A percentile compares a stretch with the other conserved stretches of the same genome.
These are phyloP conservation scores for Toxonevra muliebris DNA, from an alignment of 2,888 invertebrate species.

Conservation along the genomic window DNA sequence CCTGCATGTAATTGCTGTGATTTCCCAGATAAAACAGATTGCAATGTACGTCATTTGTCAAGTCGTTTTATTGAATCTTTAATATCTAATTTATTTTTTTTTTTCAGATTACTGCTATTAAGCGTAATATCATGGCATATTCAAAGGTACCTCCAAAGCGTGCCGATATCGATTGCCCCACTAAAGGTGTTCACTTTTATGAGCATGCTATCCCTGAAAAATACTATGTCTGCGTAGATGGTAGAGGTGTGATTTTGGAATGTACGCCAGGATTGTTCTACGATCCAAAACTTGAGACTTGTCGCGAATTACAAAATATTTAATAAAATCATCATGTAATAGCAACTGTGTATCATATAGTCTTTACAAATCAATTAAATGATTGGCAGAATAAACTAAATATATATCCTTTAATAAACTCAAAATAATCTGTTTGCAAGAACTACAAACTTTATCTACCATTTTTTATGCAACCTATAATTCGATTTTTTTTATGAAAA, in stretches of 20 bases:
- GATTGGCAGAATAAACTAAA: not conserved
- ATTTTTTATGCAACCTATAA: no score
- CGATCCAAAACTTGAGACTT: conserved; percentile 49
- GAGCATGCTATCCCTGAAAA: conserved; percentile 48
- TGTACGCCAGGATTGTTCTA: conserved; percentile 60
- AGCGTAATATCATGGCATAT: conserved; percentile 53
- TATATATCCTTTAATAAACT: not conserved
- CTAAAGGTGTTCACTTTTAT: conserved; percentile 50
- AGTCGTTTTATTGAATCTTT: no score
- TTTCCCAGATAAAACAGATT: conserved; percentile 49
- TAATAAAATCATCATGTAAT: not conserved
- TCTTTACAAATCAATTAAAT: not conserved
- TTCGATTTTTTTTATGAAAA: no score
- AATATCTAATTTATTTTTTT: not conserved
- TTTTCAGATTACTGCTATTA: conserved; percentile 47
- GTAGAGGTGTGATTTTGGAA: conserved; percentile 55
- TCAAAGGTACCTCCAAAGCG: conserved; percentile 51
- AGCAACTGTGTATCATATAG: not conserved
- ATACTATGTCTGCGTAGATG: conserved; percentile 58
- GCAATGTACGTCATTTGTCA: conserved; percentile 46
- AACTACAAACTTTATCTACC: no score
- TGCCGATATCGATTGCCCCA: conserved; percentile 57
- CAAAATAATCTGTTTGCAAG: not conserved
- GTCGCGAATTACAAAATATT: conserved; percentile 51
- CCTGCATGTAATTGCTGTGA: conserved; percentile 50